Percentiles rank a stretch among this genome's conserved stretches.
These are phyloP conservation scores for Tuta absoluta DNA, from an alignment of 2,888 invertebrate genomes.

Conservation along the genomic window DNA sequence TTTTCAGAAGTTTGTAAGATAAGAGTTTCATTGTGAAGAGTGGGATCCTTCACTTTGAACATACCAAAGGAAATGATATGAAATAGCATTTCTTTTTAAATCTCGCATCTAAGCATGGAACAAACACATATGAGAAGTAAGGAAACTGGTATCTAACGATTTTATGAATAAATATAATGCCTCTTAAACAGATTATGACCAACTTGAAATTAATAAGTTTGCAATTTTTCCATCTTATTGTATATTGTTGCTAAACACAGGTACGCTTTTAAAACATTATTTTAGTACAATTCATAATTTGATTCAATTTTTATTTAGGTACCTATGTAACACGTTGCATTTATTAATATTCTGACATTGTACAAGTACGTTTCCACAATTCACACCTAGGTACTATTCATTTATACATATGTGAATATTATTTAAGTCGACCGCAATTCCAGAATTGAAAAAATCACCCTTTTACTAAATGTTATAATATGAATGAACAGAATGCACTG, in stretches of 20 bases:
- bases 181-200: background rate
- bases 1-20: no score
- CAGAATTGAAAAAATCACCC: constrained; percentile 42
- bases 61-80: no score
- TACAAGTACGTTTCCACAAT: constrained; percentile 40
- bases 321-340: constrained; percentile 36
- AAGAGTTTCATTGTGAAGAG: no score
- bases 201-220: constrained; percentile 6
- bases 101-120: no score
- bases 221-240: constrained; percentile 29
- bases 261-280: constrained; percentile 65
- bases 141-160: background rate
- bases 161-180: no score
- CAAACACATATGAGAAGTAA: background rate
- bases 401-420: constrained; percentile 29
- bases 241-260: constrained; percentile 50
- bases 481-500: constrained; percentile 56
- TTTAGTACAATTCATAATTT: constrained; percentile 40
- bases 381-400: constrained; percentile 31
- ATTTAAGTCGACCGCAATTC: constrained; percentile 44
- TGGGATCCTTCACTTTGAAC: no score
- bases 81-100: no score
- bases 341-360: constrained; percentile 31
- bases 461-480: constrained; percentile 33
- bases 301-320: constrained; percentile 37